Conservation (phyloP, 2,797 vertebrate species). For the Eospalax fontanierii region DNA sequence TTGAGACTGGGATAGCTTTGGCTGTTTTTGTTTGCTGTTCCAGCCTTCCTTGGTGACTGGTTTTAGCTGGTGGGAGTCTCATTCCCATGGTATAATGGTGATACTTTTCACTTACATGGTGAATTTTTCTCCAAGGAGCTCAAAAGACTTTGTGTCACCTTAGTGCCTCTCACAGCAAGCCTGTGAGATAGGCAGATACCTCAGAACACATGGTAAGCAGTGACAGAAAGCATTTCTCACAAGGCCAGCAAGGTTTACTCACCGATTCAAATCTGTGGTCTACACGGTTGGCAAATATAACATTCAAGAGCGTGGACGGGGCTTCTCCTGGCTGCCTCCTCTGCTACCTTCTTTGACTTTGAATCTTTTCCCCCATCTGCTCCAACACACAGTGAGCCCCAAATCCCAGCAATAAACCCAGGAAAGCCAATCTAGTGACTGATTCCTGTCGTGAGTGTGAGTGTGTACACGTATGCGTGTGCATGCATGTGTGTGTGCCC, state of each 20-base stretch:
- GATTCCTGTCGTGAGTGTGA: constrained; percentile 66
- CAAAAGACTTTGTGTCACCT: constrained; percentile 84
- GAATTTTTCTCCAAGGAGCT: constrained; percentile 86
- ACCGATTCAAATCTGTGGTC: constrained; percentile 11
- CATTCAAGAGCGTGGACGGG: constrained; percentile 26
- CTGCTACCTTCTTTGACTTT: neutral
- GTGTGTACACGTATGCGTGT: constrained; percentile 75
- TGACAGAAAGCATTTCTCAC: neutral
- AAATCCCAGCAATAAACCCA: constrained; percentile 15
- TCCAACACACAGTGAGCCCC: constrained; percentile 31
- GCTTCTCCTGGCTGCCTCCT: constrained; percentile 29
- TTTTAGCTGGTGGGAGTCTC: constrained; percentile 48
- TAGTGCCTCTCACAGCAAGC: constrained; percentile 40
- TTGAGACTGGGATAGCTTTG: constrained; percentile 44
- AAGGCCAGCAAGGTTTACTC: constrained; percentile 32
- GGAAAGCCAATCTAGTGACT: constrained; percentile 41
- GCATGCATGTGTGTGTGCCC: constrained; percentile 61
- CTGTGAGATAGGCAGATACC: constrained; percentile 53
- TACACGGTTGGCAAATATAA: neutral
- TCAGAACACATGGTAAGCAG: neutral
- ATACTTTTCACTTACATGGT: constrained; percentile 76
- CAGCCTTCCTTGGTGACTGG: constrained; percentile 40
- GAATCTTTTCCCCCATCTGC: constrained; percentile 63
- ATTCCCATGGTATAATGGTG: constrained; percentile 24
- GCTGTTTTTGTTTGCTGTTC: neutral